Base-by-base conservation (phyloP, 2,113 vertebrate species). In the Bombycilla garrulus region DNA sequence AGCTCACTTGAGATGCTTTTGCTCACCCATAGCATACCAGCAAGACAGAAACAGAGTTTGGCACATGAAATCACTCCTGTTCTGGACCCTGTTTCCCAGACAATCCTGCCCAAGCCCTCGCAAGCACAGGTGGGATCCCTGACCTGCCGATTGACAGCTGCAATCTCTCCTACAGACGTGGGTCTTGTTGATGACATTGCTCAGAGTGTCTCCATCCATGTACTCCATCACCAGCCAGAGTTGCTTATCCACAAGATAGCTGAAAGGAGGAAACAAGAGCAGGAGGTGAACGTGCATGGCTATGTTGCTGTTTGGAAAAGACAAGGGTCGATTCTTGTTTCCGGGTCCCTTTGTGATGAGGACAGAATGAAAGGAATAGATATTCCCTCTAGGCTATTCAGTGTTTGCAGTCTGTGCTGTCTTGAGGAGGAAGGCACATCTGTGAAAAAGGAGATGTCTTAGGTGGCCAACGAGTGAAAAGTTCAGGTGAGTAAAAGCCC, bases 171-270 rank as follows among this genome's bases (percentile, higher is more conserved):
- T 38, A 38, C 67, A 38, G 26, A 23, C 35, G 10, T 12, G 5
- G 18, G 40, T 44, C 62, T 65, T 10, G 0, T 6, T 23, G 35
- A 70, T 51, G 26, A 51, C 14, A 16, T 51, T 10, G 1, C 18
- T 69, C 35, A 70, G 67, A 31, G 35, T 31, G 35, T 35, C 35
- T 38, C 38, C 35, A 2, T 70, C 47, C 67, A 71, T 40, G 48
- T 53, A 70, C 35, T 53, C 67, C 67, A 71, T 24, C 0, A 53
- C 35, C 48, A 70, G 35, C 48, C 67, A 70, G 35, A 40, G 6
- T 3, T 53, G 10, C 4, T 51, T 5, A 31, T 10, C 15, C 15
- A 53, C 99, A 95, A 99, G 97, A 95, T 99, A 99, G 97, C 99
- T 99, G 90, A 56, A 96, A 94, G 14, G 89, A 93, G 44, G 91